Base-by-base conservation (phyloP, 2,888 invertebrate species). In the Eupithecia pulchellata region DNA sequence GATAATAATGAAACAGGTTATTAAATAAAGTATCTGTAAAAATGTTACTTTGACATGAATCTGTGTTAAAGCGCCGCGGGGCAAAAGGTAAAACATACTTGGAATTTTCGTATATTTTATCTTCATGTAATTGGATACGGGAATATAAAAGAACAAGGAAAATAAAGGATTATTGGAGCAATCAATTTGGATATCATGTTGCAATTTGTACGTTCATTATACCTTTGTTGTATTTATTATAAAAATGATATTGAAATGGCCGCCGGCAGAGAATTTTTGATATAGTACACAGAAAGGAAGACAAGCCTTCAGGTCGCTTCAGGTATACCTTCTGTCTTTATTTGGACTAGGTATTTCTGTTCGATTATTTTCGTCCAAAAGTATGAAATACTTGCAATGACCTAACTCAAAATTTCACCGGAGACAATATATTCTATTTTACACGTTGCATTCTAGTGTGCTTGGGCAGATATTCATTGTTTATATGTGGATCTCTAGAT, bases 41-140 rank as follows among this genome's bases (percentile, higher is more conserved):
- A 69, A 62, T 65, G 66, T 66, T 52, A 66, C 27, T 69, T 66
- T 42, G 66, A 55, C 69, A 69, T 20, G 32, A 66, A 58, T 32
- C 61, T 34, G 69, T 36, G 61, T 52, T 39, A 66, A 66, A 62
- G 36, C 13, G 65, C 36, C 55, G 34, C 61, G n/a, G 34, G 42
- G 17, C n/a, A 47, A 47, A 17, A 58, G 58, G 14, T 25, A 61
- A 58, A 36, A 57, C 29, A 57, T 25, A 61, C 61, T 25, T 25
- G 34, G 60, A n/a, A n/a, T 36, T 61, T 60, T 14, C n/a, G 34
- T 62, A 52, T 61, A 57, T 63, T 63, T 68, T 63, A 57, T 64
- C 34, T 47, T 13, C 60, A n/a, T 14, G 58, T 32, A 60, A 60
- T 32, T 60, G 29, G 20, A 60, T 60, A 32, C n/a, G 32, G 64